Evolutionary conservation across 2,797 vertebrate species (phyloP).

Genomic region (Pseudotriccus pelzelni): DNA sequence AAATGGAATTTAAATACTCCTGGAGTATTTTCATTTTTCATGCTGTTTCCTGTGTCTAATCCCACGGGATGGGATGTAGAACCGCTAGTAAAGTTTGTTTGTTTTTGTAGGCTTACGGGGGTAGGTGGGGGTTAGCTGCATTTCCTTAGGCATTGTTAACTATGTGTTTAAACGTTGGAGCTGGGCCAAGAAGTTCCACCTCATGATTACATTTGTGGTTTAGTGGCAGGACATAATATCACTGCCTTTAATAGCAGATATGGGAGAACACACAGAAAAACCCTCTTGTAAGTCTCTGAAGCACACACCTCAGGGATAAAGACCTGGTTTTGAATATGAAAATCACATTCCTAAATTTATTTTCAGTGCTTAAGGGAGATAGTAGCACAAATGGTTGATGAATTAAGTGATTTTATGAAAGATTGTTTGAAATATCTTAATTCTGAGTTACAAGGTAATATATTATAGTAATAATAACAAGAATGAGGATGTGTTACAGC

Average conservation of each 20-base stretch:
- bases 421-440: neutral
- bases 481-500: neutral
- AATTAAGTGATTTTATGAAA: neutral
- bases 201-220: slow-evolving; percentile 10
- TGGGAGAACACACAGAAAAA: neutral
- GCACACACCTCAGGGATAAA: neutral
- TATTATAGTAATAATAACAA: neutral
- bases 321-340: neutral
- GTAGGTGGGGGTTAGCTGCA: neutral
- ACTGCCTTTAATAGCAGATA: neutral
- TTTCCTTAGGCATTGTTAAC: slow-evolving; percentile 52
- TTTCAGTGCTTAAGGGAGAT: neutral
- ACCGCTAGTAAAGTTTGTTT: slow-evolving; percentile 20
- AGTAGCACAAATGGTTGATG: neutral
- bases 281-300: neutral
- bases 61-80: neutral
- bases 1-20: neutral
- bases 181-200: slow-evolving; percentile 7
- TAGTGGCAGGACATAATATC: neutral
- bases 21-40: slow-evolving; percentile 21
- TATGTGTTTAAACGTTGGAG: neutral
- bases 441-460: neutral
- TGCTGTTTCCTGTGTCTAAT: slow-evolving; percentile 36
- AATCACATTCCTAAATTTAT: neutral
- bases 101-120: neutral